Base-by-base conservation (phyloP, 64 coral and sea anemone genomes). In the Anthopleura sola region DNA sequence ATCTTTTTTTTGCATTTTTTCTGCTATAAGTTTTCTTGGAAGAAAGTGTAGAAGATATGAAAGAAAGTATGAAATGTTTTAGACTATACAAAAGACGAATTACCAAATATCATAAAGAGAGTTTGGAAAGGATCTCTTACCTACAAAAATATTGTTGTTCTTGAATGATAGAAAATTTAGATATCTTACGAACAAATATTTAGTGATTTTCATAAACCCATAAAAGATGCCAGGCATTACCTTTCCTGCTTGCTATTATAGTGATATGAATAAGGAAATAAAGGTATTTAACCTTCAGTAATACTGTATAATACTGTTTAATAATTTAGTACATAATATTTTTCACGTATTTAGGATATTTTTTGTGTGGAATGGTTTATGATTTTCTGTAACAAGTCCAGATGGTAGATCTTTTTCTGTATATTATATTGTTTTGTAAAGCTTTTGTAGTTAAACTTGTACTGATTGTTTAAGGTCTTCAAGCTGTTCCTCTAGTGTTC, bases 401-500 rank as follows among this genome's bases (percentile, higher is more conserved):
- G 58, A 26, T 26, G 6, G 6, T 15, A 3, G 6, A n/a, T 62
- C 5, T n/a, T 0, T 21, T 5, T 55, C 3, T 55, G 12, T 55
- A 55, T 13, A 20, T 18, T 56, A 16, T 56, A 26, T 62, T n/a
- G 17, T n/a, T 7, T n/a, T 62, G 58, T 26, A 62, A 28, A n/a
- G 58, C 7, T 62, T 62, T 62, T 71, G 66, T n/a, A 15, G 26
- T 81, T 85, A 90, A 60, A 85, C 82, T 21, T 78, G 81, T 26
- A 90, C 38, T 11, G 88, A 55, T 50, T 82, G 83, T 79, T 82
- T 71, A 21, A 90, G 75, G 74, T 94, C 84, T 55, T 68, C 51
- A 3, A 94, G 68, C 53, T 89, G 87, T 83, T 94, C 92, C 32
- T 94, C 92, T 24, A 94, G 78, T 36, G 87, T 90, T 75, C 88